Base-by-base conservation (phyloP, 2,888 invertebrate genomes). In the Apeira syringaria region DNA sequence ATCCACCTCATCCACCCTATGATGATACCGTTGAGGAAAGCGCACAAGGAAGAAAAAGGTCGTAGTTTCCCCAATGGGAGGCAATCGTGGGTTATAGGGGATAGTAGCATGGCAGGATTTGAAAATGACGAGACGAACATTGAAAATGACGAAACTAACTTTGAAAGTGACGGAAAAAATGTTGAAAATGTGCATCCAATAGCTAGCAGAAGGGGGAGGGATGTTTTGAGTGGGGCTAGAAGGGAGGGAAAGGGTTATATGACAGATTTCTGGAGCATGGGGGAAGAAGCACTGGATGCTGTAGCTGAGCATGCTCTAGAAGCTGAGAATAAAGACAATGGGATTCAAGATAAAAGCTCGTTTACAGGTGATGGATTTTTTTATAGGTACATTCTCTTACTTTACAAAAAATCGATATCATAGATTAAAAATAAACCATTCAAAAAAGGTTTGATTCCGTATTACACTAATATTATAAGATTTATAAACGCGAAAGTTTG, bases 61-160 rank as follows among this genome's bases (percentile, higher is more conserved):
- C 80, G 77, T 0, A 60, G 57, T n/a, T 80, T 78, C 43, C 60
- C 67, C 2, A 64, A 56, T n/a, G 70, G 63, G 8, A 65, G 78
- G 0, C 85, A 86, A 22, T 71, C 81, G 3, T 84, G 85, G 86
- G 80, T 82, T 8, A 68, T 84, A 0, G 87, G 83, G 1, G 65
- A 68, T n/a, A 35, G 24, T 5, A 13, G 20, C n/a, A 9, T 17
- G 18, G 33, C 20, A 7, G 7, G 7, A 5, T 7, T 11, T n/a
- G 18, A 28, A 13, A 29, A 38, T n/a, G 29, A 38, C 5, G 15
- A 22, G 30, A 39, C 45, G 18, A 8, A 25, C 2, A 17, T 11
- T 27, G 45, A 39, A 22, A 13, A 36, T 9, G 33, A 44, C 5
- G 17, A 20, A 27, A 39, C 45, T 22, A 9, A 26, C 2, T 24